Conservation (phyloP, 2,888 invertebrate genomes). For the Odontocerum albicorne region DNA sequence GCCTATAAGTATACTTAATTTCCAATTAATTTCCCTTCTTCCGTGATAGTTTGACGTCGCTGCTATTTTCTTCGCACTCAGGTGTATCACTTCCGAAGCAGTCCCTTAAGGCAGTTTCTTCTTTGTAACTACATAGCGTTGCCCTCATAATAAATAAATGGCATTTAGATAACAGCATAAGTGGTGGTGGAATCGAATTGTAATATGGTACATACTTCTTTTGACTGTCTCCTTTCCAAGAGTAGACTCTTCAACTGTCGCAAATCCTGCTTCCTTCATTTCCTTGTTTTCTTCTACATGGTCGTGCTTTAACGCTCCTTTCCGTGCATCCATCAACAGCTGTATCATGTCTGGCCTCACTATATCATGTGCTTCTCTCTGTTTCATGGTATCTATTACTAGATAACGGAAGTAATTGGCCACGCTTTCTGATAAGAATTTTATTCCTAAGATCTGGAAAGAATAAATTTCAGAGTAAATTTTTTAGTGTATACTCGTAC, state of each 20-base stretch:
- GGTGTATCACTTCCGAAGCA: too few relatives aligned
- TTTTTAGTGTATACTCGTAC: too few relatives aligned
- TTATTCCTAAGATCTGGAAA: constrained; percentile 41
- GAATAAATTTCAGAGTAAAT: too few relatives aligned
- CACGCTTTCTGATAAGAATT: constrained; percentile 43
- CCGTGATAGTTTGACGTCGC: too few relatives aligned
- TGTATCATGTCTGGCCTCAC: constrained; percentile 58
- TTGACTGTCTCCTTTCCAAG: constrained; percentile 41
- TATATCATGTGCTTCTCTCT: constrained; percentile 39
- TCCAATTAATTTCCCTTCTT: too few relatives aligned
- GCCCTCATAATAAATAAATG: too few relatives aligned
- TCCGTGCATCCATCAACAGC: constrained; percentile 54
- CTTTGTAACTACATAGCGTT: too few relatives aligned
- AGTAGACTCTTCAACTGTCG: constrained; percentile 48
- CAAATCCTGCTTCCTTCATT: constrained; percentile 46
- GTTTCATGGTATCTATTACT: constrained; percentile 43
- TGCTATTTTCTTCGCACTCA: too few relatives aligned
- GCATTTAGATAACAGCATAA: too few relatives aligned
- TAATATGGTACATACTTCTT: constrained; percentile 4
- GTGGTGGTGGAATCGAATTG: too few relatives aligned
- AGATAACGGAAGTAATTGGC: constrained; percentile 30
- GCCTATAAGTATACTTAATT: too few relatives aligned
- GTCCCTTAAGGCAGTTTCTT: too few relatives aligned
- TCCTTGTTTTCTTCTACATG: constrained; percentile 37
- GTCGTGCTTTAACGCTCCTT: constrained; percentile 43